A percentile compares a stretch with the other conserved stretches of the same genome.
Conservation (phyloP, 2,888 invertebrate species). For the Oeneis ivallda region DNA sequence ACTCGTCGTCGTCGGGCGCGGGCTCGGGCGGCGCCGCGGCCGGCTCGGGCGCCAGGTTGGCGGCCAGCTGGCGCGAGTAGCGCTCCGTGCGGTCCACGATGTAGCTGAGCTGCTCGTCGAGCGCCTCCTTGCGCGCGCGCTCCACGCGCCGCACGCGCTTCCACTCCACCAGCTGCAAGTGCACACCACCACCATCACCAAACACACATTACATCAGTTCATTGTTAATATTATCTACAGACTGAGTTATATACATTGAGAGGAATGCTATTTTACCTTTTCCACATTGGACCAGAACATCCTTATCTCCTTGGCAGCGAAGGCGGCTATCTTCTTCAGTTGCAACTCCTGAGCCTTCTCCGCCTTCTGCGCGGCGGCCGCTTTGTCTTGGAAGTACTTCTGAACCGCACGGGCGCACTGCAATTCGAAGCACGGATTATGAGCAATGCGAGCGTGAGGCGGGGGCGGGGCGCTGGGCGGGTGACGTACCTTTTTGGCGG, state of each 20-base stretch:
- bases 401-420: conserved; percentile 94
- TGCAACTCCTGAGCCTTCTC: conserved; percentile 95
- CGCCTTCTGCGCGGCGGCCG: conserved; percentile 92
- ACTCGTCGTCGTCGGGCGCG: conserved; percentile 91
- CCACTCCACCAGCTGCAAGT: conserved; percentile 93
- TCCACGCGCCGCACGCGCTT: conserved; percentile 96
- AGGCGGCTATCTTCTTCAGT: conserved; percentile 91
- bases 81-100: conserved; percentile 99
- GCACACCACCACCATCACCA: neutral
- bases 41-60: conserved; percentile 83
- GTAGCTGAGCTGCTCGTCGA: conserved; percentile 98
- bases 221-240: neutral
- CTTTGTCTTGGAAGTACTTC: conserved; percentile 95
- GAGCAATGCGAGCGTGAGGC: neutral
- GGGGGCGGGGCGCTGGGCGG: neutral
- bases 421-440: conserved; percentile 38
- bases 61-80: conserved; percentile 94
- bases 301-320: conserved; percentile 95
- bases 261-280: conserved; percentile 81
- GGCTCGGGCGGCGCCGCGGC: conserved; percentile 76
- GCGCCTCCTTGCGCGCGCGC: conserved; percentile 95
- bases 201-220: too few relatives aligned
- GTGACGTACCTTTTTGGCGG: conserved; percentile 89
- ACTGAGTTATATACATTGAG: neutral
- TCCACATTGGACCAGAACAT: conserved; percentile 98